Evolutionary conservation across 2,113 vertebrate species (phyloP).

Genomic region (Hiodon tergisus): DNA sequence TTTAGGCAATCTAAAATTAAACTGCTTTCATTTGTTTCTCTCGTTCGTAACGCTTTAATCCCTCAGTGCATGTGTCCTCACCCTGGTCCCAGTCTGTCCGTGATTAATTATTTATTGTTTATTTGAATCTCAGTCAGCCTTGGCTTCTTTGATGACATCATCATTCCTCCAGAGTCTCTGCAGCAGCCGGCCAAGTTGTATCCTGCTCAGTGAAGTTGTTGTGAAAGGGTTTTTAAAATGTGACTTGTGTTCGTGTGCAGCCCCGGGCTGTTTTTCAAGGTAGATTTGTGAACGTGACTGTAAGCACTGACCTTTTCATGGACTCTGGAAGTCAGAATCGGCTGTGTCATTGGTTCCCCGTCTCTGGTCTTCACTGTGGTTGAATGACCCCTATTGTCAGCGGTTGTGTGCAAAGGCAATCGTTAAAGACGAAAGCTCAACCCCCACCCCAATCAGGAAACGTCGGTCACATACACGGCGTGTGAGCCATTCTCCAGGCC

Average conservation of each 20-base stretch:
- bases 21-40: background rate
- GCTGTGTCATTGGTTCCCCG: too few relatives aligned
- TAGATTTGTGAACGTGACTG: too few relatives aligned
- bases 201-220: conserved; percentile 58
- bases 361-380: too few relatives aligned
- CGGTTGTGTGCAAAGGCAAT: too few relatives aligned
- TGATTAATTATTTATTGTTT: conserved; percentile 1
- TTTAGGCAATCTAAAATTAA: too few relatives aligned
- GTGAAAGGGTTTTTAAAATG: too few relatives aligned
- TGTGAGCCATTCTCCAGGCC: background rate
- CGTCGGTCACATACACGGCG: background rate
- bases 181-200: conserved; percentile 97
- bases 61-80: background rate
- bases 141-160: conserved; percentile 92
- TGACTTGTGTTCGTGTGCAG: too few relatives aligned
- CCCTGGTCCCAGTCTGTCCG: background rate
- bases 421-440: too few relatives aligned
- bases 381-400: too few relatives aligned
- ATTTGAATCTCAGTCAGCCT: conserved; percentile 72
- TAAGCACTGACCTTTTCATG: too few relatives aligned
- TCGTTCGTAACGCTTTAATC: background rate
- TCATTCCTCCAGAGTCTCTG: conserved; percentile 91
- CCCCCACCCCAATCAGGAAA: background rate
- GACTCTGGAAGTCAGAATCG: too few relatives aligned
- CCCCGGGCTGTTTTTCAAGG: too few relatives aligned